Evolutionary conservation across 2,888 invertebrate species (phyloP).

Genomic region (Drosophila fulvimacula): DNA sequence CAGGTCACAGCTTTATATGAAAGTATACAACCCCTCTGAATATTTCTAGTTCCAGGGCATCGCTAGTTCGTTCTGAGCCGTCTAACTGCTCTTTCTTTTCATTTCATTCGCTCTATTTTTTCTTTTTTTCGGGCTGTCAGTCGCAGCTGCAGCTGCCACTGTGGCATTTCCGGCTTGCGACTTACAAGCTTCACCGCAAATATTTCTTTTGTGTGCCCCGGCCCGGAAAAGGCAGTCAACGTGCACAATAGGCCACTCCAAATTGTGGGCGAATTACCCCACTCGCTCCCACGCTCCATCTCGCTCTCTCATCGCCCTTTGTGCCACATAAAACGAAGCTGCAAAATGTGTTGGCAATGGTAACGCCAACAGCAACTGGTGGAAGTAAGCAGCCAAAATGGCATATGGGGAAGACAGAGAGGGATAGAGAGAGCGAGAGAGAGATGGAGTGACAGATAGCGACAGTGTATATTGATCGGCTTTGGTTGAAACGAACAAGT

Average conservation of each 20-base stretch:
- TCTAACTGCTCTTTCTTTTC: background rate
- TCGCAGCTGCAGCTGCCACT: slow-evolving; percentile 34
- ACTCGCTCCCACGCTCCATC: background rate
- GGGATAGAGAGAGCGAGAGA: no score
- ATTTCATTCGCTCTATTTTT: slow-evolving; percentile 4
- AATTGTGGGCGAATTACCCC: slow-evolving; percentile 12
- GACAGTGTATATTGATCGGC: no score
- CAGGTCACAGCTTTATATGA: background rate
- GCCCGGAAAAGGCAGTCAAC: slow-evolving; percentile 27
- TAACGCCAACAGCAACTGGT: slow-evolving; percentile 10
- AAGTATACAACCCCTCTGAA: background rate
- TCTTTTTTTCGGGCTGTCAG: slow-evolving; percentile 30
- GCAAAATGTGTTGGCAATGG: background rate
- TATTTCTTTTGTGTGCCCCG: slow-evolving; percentile 45
- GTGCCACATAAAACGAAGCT: background rate
- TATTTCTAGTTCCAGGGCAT: background rate
- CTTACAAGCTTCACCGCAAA: slow-evolving; percentile 48
- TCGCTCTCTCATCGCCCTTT: background rate
- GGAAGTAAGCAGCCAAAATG: background rate
- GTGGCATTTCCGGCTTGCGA: slow-evolving; percentile 40
- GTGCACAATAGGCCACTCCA: slow-evolving; percentile 37
- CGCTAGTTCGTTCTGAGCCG: background rate
- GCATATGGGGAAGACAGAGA: background rate
- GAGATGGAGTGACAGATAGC: background rate
- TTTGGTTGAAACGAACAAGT: background rate